Evolutionary conservation across 2,888 invertebrate genomes (phyloP).

Genomic region (Hesperia comma): DNA sequence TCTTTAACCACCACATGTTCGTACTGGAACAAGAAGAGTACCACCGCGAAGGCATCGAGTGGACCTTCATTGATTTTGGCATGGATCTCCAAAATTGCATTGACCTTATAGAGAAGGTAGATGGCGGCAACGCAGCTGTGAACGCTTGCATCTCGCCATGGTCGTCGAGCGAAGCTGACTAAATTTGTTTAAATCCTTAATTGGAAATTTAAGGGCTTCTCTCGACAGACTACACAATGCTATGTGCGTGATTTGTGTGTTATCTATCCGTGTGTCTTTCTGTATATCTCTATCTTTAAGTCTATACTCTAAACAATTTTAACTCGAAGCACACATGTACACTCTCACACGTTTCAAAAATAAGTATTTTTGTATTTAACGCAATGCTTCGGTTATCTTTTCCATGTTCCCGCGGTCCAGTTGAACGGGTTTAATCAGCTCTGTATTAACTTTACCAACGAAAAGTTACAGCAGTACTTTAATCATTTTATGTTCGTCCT

Average conservation of each 20-base stretch:
- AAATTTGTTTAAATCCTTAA: conserved; percentile 41
- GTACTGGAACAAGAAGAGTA: conserved; percentile 99
- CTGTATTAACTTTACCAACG: conserved; percentile 98
- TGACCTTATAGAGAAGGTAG: conserved; percentile 97
- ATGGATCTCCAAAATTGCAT: conserved; percentile 98
- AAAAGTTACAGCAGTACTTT: conserved; percentile 97
- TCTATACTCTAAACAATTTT: conserved; percentile 48
- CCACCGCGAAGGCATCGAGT: conserved; percentile 96
- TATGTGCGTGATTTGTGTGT: conserved; percentile 66
- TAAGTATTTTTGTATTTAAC: conserved; percentile 35
- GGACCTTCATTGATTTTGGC: conserved; percentile 99
- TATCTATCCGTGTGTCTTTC: conserved; percentile 57
- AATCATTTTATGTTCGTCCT: conserved; percentile 98
- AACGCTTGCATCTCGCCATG: conserved; percentile 81
- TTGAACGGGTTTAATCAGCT: conserved; percentile 97
- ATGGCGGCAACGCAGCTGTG: conserved; percentile 80
- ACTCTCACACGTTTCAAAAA: conserved; percentile 47
- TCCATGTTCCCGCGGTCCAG: conserved; percentile 81
- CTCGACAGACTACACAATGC: conserved; percentile 72
- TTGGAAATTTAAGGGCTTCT: conserved; percentile 51
- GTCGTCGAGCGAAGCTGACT: conserved; percentile 60
- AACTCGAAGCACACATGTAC: conserved; percentile 50
- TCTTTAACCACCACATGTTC: conserved; percentile 99
- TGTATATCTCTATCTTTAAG: conserved; percentile 42
- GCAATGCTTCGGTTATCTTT: conserved; percentile 58